Base-by-base conservation (phyloP, 2,797 vertebrate species). In the Mastacembelus armatus region DNA sequence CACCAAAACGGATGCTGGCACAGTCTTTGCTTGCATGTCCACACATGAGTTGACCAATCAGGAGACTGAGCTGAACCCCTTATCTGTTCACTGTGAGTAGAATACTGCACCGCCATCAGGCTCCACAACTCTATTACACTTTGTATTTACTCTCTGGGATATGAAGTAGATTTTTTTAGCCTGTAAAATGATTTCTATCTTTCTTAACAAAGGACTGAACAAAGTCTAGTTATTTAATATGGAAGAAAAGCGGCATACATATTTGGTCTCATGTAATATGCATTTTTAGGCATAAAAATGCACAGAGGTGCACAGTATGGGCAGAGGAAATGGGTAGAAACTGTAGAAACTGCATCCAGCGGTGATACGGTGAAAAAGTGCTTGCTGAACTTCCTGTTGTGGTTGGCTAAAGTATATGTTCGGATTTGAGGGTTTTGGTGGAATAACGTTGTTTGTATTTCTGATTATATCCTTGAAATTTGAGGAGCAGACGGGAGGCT, bases 71-170 rank as follows among this genome's bases (percentile, higher is more conserved):
- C 80, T 94, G 40, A 69, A 86, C 58, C 86, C 86, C 36, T 94
- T 97, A 8, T 84, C 93, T 65, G 87, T 98, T 82, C 93, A 96
- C 79, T 98, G 97, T 98, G 92, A 97, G 97, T 95, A 66, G 51
- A 36, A 47, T 1, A 64, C 63, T 83, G 55, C 24, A n/a, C 81
- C 40, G 26, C 38, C 2, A 8, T 38, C 15, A 7, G 15, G 36
- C 5, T 74, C 4, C 10, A 29, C 8, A 10, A 15, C 18, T 40
- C 16, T 15, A 51, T 36, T 26, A 22, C 30, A 45, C 24, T 7
- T 18, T 10, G 3, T 39, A 7, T 22, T 10, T 35, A 14, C 32
- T 32, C 11, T 10, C 15, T 32, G 8, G 7, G n/a, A n/a, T n/a
- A n/a, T n/a, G n/a, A n/a, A n/a, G n/a, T n/a, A n/a, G n/a, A n/a